Base-by-base conservation (phyloP, 2,888 invertebrate genomes). In the Phoenoteleia sp. region DNA sequence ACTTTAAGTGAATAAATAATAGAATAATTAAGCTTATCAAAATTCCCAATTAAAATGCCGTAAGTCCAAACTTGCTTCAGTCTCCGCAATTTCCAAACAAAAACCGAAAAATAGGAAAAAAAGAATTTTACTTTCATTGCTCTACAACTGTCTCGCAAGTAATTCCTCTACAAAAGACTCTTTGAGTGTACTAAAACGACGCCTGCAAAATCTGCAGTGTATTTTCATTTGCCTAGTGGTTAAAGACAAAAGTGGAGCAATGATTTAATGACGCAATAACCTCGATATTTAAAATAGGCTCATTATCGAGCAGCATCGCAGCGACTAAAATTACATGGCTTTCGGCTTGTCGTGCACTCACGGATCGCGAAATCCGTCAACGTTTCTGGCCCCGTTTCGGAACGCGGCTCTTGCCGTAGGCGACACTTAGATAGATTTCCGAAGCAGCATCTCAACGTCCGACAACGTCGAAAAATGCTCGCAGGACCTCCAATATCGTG, bases 231-330 rank as follows among this genome's bases (percentile, higher is more conserved):
- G 29, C 7, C 21, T 29, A 29, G 23, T 62, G 66, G 27, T 66
- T 56, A 25, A 74, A 62, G 60, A 74, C 67, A 74, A 81, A 81
- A 81, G 33, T 81, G 36, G 81, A 67, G 45, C 81, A 81, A 60
- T 75, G 62, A 81, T 81, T 75, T 62, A 81, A 75, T 80, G 80
- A 79, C 76, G 76, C 60, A 72, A 80, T 67, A 76, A 81, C 81
- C 84, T 77, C 81, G 58, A 84, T 84, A 71, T 62, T 71, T 60
- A 64, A 77, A 64, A 77, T 52, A 74, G 75, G 75, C 75, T 84
- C 62, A 75, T 84, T 75, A 77, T 77, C 69, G 27, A 71, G 49
- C 54, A 21, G 21, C 56, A 36, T 29, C 19, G 42, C 39, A 19
- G 17, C 64, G 39, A 49, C 21, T 47, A 25, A 29, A 81, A 81